Conservation (phyloP, 2,797 vertebrate genomes). For the Lepus oiostolus region DNA sequence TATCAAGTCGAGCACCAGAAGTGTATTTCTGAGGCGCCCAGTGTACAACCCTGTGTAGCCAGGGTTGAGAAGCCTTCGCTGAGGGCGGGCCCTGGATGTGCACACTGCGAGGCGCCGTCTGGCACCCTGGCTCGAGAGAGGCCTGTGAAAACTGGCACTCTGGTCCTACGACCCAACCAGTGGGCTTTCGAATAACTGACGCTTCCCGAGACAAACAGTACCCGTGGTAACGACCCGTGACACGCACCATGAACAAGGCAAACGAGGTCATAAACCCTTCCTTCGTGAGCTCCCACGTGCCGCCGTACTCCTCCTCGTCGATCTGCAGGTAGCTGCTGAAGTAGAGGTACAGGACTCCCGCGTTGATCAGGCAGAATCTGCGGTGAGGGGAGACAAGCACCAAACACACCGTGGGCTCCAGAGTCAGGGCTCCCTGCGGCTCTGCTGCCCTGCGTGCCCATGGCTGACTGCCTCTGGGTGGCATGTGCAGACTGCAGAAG, state of each 20-base stretch:
- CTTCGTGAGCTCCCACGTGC: conserved; percentile 99
- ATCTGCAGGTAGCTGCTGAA: conserved; percentile 99
- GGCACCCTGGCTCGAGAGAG: neutral
- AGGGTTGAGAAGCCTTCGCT: neutral
- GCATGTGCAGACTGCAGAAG: neutral
- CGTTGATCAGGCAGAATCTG: conserved; percentile 99
- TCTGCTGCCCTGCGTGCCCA: too few relatives aligned
- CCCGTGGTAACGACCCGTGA: neutral
- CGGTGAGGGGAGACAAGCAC: conserved; percentile 9
- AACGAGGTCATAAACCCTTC: conserved; percentile 99
- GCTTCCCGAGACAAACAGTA: neutral
- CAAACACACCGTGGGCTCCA: neutral
- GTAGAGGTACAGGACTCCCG: conserved; percentile 98
- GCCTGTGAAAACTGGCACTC: neutral
- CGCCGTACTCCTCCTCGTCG: conserved; percentile 98
- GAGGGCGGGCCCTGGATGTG: neutral
- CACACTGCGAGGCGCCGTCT: neutral
- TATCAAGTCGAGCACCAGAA: neutral
- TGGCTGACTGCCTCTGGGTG: too few relatives aligned
- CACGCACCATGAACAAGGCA: conserved; percentile 96
- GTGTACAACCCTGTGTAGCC: neutral
- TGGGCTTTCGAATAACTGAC: neutral
- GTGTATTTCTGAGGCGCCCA: neutral
- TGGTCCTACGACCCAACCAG: neutral
- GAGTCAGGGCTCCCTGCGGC: neutral